Percentiles rank a stretch among this genome's conserved stretches.
phyloP scores from a whole-genome alignment of 2,888 invertebrate genomes.

The Acronicta alni region DNA sequence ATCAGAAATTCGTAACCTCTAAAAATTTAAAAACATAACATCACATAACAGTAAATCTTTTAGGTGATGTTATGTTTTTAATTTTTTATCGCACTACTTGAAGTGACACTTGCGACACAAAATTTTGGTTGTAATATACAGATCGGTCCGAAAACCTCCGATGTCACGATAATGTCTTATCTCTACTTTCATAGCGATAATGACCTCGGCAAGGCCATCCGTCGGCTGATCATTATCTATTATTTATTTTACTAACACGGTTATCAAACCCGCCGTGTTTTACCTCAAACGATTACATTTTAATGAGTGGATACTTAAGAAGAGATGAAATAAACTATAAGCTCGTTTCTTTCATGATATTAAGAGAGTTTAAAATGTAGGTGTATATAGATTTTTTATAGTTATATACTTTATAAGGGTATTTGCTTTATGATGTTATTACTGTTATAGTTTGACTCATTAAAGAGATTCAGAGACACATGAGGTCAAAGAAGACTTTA shows the following conservation, averaged over 20 bases:
- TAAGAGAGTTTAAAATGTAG: background rate
- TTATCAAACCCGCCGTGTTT: slow-evolving; percentile 35
- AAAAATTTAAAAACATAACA: too few relatives aligned
- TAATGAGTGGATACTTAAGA: slow-evolving; percentile 21
- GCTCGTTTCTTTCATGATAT: slow-evolving; percentile 11
- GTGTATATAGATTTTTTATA: background rate
- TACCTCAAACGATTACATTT: slow-evolving; percentile 29
- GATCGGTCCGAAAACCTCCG: slow-evolving; percentile 35
- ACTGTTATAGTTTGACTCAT: background rate
- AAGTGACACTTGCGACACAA: background rate
- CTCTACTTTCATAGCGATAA: slow-evolving; percentile 51
- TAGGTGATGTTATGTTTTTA: too few relatives aligned
- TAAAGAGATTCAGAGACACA: background rate
- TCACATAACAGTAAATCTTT: too few relatives aligned
- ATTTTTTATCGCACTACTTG: too few relatives aligned
- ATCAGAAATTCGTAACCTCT: too few relatives aligned
- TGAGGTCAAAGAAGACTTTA: too few relatives aligned
- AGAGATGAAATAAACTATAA: slow-evolving; percentile 19
- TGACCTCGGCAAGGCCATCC: slow-evolving; percentile 63
- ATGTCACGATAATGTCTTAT: slow-evolving; percentile 45
- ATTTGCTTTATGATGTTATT: background rate
- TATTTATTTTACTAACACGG: slow-evolving; percentile 51
- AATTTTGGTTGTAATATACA: slow-evolving; percentile 5
- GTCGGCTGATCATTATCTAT: slow-evolving; percentile 53
- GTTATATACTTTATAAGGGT: too few relatives aligned